Base-by-base conservation (phyloP, 2,888 invertebrate species). In the Exephanes ischioxanthus region DNA sequence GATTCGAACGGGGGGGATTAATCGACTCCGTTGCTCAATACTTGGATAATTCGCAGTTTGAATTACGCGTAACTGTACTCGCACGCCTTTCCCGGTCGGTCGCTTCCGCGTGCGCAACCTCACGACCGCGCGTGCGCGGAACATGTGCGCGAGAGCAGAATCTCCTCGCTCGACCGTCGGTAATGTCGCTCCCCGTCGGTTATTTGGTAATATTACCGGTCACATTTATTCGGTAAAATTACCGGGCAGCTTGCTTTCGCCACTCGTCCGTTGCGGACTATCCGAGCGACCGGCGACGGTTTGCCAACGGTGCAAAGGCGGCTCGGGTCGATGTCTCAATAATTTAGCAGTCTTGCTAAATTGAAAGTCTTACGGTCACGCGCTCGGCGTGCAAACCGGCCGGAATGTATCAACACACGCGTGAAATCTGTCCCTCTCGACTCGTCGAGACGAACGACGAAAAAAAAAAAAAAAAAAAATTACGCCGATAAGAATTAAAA, bases 271-370 rank as follows among this genome's bases (percentile, higher is more conserved):
- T 87, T 75, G 61, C 63, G 53, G 71, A 14, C 22, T 86, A 83
- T 88, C 86, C 87, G 86, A 86, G 88, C 87, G 86, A 87, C 84
- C 83, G 88, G 89, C 89, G 87, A 86, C 87, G 75, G 88, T 90
- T 90, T 91, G 89, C 90, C 90, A 90, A 90, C 88, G 88, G 88
- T 88, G 87, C 86, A 19, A 19, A n/a, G n/a, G n/a, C 7, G 89
- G 89, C 89, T 89, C 88, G 88, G 19, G 83, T 75, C 91, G 91
- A 92, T 92, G 92, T 90, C 92, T 91, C 91, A 92, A 92, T 92
- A 90, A 89, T 88, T 81, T 82, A 87, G 88, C 88, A 88, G 89
- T 91, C 91, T 92, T 91, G 90, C 92, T 91, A 91, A 91, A 92
- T 92, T 91, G 91, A 91, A 91, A 90, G 88, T 85, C 87, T 90